Evolutionary conservation across 2,797 vertebrate species (phyloP).

Genomic region (Muscicapa comitata): DNA sequence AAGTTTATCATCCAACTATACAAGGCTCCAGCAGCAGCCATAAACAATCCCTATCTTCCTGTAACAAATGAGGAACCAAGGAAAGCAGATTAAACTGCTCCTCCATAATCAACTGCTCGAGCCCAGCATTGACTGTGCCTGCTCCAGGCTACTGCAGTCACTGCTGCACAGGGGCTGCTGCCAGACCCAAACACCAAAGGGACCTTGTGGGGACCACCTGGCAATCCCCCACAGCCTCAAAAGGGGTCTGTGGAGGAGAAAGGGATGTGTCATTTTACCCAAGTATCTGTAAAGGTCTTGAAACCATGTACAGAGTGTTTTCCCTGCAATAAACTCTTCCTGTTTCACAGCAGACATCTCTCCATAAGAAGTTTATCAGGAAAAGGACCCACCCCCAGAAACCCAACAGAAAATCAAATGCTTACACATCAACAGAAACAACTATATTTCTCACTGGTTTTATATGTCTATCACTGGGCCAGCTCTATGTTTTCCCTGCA

Average conservation of each 20-base stretch:
- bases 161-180: background rate
- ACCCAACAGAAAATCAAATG: background rate
- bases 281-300: background rate
- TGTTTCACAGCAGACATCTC: background rate
- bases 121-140: rapidly evolving
- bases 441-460: background rate
- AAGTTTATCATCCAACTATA: background rate
- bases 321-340: background rate
- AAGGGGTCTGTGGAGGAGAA: background rate
- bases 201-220: background rate
- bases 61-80: background rate
- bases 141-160: background rate
- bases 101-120: background rate
- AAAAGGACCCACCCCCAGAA: background rate
- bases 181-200: background rate
- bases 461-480: background rate
- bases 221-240: rapidly evolving
- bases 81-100: background rate
- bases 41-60: background rate
- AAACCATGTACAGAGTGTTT: background rate
- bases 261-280: background rate
- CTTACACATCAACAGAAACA: background rate
- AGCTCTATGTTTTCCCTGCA: background rate
- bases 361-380: background rate
- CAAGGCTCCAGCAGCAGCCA: background rate